Conservation (phyloP, 53 echinoderm and acorn worm species). For the Pentamera pediparva region DNA sequence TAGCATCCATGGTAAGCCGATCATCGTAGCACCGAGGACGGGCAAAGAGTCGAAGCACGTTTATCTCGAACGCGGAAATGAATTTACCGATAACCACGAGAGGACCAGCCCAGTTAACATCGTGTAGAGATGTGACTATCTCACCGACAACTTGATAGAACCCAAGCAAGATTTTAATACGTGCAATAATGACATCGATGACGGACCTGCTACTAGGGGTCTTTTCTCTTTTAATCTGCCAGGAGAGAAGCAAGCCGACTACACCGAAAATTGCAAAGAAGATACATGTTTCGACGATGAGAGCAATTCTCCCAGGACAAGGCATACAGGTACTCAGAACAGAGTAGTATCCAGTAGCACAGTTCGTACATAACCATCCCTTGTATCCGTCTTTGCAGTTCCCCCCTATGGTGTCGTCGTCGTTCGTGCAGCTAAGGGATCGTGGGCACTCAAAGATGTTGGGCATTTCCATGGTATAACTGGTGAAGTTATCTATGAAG, state of each 20-base stretch:
- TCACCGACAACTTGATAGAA: slow-evolving; percentile 29
- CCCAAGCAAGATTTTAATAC: slow-evolving; percentile 5
- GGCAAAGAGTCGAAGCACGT: neutral
- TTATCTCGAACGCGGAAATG: slow-evolving; percentile 14
- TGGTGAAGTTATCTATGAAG: neutral
- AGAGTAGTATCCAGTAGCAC: neutral
- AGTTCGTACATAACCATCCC: slow-evolving; percentile 11
- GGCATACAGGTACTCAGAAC: neutral
- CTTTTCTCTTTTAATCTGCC: neutral
- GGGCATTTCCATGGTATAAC: neutral
- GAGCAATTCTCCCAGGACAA: neutral
- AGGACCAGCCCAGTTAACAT: slow-evolving; percentile 7
- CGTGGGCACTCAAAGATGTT: neutral
- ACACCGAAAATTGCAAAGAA: neutral
- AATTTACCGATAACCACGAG: neutral
- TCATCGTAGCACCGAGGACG: slow-evolving; percentile 1
- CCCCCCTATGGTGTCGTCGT: neutral
- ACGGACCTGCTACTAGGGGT: neutral
- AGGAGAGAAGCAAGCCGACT: neutral
- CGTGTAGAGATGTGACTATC: neutral
- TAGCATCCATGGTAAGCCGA: neutral
- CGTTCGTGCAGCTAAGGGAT: neutral
- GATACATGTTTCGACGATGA: neutral
- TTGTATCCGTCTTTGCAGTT: slow-evolving; percentile 7
- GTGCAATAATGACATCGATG: neutral